Percentiles rank a stretch among this genome's conserved stretches.
phyloP scores from a whole-genome alignment of 2,888 invertebrate genomes.

The Agriopis leucophaearia region DNA sequence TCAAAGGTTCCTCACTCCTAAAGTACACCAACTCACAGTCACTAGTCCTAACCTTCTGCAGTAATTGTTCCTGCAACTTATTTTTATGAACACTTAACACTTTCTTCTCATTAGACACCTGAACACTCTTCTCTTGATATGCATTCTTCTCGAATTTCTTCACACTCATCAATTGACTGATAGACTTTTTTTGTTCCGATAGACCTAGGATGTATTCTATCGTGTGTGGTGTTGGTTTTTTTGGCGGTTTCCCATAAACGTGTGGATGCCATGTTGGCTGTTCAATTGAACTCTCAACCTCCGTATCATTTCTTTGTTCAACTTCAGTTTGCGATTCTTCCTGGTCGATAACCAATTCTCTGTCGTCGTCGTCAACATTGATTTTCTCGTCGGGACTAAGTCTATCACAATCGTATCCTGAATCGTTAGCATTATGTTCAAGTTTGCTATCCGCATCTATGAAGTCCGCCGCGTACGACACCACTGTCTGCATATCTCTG shows the following conservation, averaged over 20 bases:
- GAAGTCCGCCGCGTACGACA: constrained; percentile 68
- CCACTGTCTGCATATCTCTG: constrained; percentile 77
- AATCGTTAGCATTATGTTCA: constrained; percentile 59
- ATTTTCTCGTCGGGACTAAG: constrained; percentile 70
- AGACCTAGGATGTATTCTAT: constrained; percentile 95
- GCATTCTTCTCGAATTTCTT: constrained; percentile 55
- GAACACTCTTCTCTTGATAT: constrained; percentile 59
- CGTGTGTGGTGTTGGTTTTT: constrained; percentile 93
- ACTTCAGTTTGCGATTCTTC: constrained; percentile 54
- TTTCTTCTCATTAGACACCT: constrained; percentile 56
- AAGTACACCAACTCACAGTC: constrained; percentile 67
- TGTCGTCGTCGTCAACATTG: constrained; percentile 68
- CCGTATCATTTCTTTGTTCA: constrained; percentile 43
- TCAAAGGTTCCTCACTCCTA: constrained; percentile 86
- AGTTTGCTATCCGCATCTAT: constrained; percentile 62
- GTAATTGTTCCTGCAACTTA: constrained; percentile 76
- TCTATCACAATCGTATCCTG: constrained; percentile 61
- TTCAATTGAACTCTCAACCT: constrained; percentile 59
- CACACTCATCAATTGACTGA: constrained; percentile 72
- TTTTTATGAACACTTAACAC: constrained; percentile 73
- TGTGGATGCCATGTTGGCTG: constrained; percentile 93
- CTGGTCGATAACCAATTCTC: constrained; percentile 66
- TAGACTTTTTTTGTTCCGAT: constrained; percentile 50
- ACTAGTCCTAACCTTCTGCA: constrained; percentile 76
- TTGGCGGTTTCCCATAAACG: constrained; percentile 93